phyloP scores from a whole-genome alignment of 1,140 invertebrate genomes.

The Drosophila ambigua region DNA sequence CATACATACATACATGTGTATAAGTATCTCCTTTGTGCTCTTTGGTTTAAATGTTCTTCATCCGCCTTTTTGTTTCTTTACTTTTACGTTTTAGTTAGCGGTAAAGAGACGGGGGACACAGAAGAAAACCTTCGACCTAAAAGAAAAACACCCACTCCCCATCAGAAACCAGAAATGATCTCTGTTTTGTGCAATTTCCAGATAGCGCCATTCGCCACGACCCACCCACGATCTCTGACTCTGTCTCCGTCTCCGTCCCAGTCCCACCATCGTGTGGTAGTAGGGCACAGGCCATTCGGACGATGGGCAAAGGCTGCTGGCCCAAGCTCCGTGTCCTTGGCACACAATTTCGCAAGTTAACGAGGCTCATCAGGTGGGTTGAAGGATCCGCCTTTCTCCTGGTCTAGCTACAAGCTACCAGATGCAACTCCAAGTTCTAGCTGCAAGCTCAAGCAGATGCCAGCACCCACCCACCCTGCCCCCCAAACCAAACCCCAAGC shows the following conservation, averaged over 20 bases:
- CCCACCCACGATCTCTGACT: constrained; percentile 5
- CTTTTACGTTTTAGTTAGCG: not conserved
- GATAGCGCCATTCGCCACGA: constrained; percentile 32
- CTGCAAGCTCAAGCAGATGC: not conserved
- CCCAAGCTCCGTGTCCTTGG: constrained; percentile 54
- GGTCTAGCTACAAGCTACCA: constrained; percentile 13
- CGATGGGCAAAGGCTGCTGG: constrained; percentile 37
- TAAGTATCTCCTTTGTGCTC: not conserved
- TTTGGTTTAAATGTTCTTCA: not conserved
- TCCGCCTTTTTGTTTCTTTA: constrained; percentile 3
- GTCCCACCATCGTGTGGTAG: constrained; percentile 13
- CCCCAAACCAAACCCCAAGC: not conserved
- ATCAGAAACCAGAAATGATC: not conserved
- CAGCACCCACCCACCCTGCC: constrained; percentile 5
- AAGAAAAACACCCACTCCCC: not conserved
- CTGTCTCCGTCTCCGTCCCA: constrained; percentile 31
- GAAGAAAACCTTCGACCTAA: not conserved
- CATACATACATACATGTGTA: too few species aligned
- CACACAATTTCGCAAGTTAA: constrained; percentile 58
- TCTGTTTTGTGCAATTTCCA: constrained; percentile 46
- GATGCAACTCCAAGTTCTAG: constrained; percentile 1
- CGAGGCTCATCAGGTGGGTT: constrained; percentile 73
- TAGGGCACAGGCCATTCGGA: constrained; percentile 21
- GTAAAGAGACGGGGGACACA: not conserved
- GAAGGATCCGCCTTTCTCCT: constrained; percentile 7